Percentiles rank a stretch among this genome's conserved stretches.
These are phyloP conservation scores for Colius striatus DNA, from an alignment of 2,113 vertebrate genomes.

Conservation along the genomic window DNA sequence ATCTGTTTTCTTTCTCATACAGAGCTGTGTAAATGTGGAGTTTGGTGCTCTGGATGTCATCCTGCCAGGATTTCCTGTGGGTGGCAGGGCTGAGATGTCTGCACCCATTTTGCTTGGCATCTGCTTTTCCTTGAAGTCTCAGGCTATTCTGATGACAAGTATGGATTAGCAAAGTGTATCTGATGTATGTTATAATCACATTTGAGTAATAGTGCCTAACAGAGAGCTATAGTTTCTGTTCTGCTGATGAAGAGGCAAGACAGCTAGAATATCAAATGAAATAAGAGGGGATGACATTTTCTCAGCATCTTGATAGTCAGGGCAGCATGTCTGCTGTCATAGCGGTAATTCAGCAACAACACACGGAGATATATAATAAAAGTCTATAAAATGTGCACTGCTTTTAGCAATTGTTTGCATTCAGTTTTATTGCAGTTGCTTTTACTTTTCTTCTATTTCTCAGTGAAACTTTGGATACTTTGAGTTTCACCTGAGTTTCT, in stretches of 20 bases:
- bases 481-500: not conserved
- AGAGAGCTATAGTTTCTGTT: not conserved
- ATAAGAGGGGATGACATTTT: not conserved
- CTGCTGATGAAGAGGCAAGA: not conserved
- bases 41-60: not conserved
- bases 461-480: not conserved
- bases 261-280: not conserved
- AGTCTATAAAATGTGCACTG: not conserved
- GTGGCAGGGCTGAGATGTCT: not conserved
- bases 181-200: not conserved
- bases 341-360: not conserved
- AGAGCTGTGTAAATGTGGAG: not conserved
- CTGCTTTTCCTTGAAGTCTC: not conserved
- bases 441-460: not conserved
- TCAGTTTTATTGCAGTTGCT: not conserved
- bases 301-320: not conserved
- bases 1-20: not conserved
- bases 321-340: not conserved
- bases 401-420: not conserved
- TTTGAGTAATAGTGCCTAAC: not conserved
- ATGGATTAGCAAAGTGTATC: not conserved
- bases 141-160: not conserved
- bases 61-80: not conserved
- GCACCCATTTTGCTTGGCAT: not conserved
- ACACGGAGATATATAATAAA: not conserved